Evolutionary conservation across 2,888 invertebrate genomes (phyloP), one percentile per base, ranked within the genome.

Genomic region (Cataglyphis albicans): DNA sequence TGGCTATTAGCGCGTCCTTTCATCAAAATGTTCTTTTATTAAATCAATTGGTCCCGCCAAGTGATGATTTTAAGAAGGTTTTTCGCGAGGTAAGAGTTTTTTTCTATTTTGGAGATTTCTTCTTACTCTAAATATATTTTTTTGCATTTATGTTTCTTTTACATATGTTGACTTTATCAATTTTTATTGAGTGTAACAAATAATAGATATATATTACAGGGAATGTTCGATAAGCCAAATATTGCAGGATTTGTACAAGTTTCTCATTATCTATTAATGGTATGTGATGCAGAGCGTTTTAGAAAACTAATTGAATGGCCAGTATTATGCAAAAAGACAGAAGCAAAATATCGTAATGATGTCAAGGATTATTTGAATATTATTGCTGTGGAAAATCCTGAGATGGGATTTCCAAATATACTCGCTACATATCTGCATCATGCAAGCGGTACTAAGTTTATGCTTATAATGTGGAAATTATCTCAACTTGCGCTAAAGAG

Each of bases 161-260:
- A 0, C 57, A 15, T 44, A 0, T 10, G 18, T 35, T 41, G 55
- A 25, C 32, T 68, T 61, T 55, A 52, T 76, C 0, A 52, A 10
- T 21, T 32, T n/a, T 55, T 52, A 44, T 32, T 15, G 25, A 25
- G 25, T 25, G 29, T 32, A 41, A 25, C 29, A 59, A 25, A 21
- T 44, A 52, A 32, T 38, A 32, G 18, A 52, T 41, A 74, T 41
- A 72, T 44, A 63, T 83, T 89, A 78, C 85, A 94, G 94, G 92
- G 92, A 65, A 94, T 94, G 94, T 94, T 94, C 75, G 92, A 93
- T 21, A 94, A 93, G 72, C 94, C 94, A 0, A 94, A 94, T 65
- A 93, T 94, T 9, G 32, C 88, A 3, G 94, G 94, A 48, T 94
- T 94, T 64, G 87, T 94, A 55, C 90, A 93, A 3, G 88, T 92